Conservation (phyloP, 2,888 invertebrate genomes). For the Agrypnus murinus region DNA sequence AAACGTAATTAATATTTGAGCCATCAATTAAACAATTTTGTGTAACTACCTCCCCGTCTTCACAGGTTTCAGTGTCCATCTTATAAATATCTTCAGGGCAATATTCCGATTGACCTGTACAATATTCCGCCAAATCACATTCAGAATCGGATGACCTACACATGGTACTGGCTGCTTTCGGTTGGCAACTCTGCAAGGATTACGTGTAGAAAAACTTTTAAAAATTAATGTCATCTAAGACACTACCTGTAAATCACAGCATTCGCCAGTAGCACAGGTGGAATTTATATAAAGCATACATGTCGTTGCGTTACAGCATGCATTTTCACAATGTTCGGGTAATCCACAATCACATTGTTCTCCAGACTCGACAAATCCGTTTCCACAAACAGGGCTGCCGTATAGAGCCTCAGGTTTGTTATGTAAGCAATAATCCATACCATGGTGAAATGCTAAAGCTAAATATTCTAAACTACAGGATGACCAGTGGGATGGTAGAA, state of each 20-base stretch:
- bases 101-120: slow-evolving; percentile 93
- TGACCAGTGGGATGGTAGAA: slow-evolving; percentile 93
- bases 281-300: slow-evolving; percentile 93
- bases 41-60: slow-evolving; percentile 76
- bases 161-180: slow-evolving; percentile 83
- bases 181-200: slow-evolving; percentile 79
- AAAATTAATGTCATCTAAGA: slow-evolving; percentile 57
- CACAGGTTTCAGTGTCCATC: slow-evolving; percentile 90
- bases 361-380: slow-evolving; percentile 96
- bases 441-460: slow-evolving; percentile 92
- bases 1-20: slow-evolving; percentile 18
- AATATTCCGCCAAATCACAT: slow-evolving; percentile 97
- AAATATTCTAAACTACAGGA: slow-evolving; percentile 94
- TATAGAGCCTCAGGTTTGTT: slow-evolving; percentile 90
- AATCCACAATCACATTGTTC: slow-evolving; percentile 97
- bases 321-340: slow-evolving; percentile 85
- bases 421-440: slow-evolving; percentile 95
- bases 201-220: not conserved
- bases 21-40: no score
- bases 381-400: slow-evolving; percentile 93
- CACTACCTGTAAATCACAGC: slow-evolving; percentile 91
- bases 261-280: slow-evolving; percentile 96
- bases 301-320: slow-evolving; percentile 88
- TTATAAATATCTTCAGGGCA: slow-evolving; percentile 94
- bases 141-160: slow-evolving; percentile 90